Base-by-base conservation (phyloP, 2,888 invertebrate species). In the Oligia strigilis region DNA sequence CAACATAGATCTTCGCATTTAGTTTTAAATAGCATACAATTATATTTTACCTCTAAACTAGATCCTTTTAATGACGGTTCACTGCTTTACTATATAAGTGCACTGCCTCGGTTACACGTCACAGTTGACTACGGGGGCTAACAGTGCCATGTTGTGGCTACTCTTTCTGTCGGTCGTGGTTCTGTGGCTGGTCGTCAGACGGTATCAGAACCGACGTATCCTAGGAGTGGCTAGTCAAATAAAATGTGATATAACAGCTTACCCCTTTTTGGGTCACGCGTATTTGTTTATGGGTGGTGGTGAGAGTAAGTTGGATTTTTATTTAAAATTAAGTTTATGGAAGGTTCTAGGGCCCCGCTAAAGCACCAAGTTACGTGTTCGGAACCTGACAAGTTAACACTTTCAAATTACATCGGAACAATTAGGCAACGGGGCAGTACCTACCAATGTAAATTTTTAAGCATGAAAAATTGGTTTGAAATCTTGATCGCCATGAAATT, bases 221-320 rank as follows among this genome's bases (percentile, higher is more conserved):
- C 78, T 89, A 5, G n/a, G 67, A 77, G 72, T 92, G 76, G 77
- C 88, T 23, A 83, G 79, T 0, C 80, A 88, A 72, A 86, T 92
- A 62, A 91, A 83, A 74, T 90, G 88, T 80, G 87, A 87, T 60
- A 75, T 88, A 0, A 80, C 75, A 19, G 62, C 83, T 2, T 71
- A 91, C 19, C 93, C 93, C 0, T 58, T 92, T 9, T 23, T 93
- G 17, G 93, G 93, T 2, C 90, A 92, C 62, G 79, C 89, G 23
- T 87, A 87, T 64, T 75, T 90, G 64, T 87, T 91, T 49, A 17
- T 87, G 3, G 92, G 92, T 1, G 82, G 74, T 75, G 89, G 86
- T 46, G 88, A 88, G 82, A 87, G 93, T 92, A 82, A 74, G 81
- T 81, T 43, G 0, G 3, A 40, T 23, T 46, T 23, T 80, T 23